These are phyloP conservation scores for Beris morrisii DNA, from an alignment of 2,888 invertebrate species.

Conservation along the genomic window DNA sequence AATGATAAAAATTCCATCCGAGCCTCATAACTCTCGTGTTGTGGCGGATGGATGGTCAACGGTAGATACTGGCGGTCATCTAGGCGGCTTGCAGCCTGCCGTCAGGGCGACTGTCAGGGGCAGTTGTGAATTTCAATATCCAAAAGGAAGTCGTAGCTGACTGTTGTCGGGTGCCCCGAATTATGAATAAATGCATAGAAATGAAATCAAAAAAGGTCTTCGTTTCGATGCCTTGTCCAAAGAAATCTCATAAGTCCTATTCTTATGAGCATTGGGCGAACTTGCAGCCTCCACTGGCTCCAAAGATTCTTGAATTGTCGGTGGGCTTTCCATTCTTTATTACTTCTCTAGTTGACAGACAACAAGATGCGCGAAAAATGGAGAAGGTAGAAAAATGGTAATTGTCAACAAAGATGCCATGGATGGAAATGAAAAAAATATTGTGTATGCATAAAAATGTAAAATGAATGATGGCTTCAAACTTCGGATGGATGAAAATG, in stretches of 20 bases:
- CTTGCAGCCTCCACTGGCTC: not conserved
- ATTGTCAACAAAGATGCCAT: conserved; percentile 1
- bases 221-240: conserved; percentile 12
- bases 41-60: conserved; percentile 24
- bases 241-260: not conserved
- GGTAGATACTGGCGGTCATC: conserved; percentile 7
- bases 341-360: not conserved
- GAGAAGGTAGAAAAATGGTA: not conserved
- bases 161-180: conserved; percentile 31
- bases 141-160: not conserved
- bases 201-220: conserved; percentile 32
- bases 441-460: conserved; percentile 12
- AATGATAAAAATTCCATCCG: conserved; percentile 39
- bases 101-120: conserved; percentile 10
- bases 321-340: conserved; percentile 11
- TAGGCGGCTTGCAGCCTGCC: conserved; percentile 23
- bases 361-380: conserved; percentile 2
- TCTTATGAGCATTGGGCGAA: not conserved
- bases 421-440: conserved; percentile 15
- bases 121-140: conserved; percentile 3
- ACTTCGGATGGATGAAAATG: not conserved
- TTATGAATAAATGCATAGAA: conserved; percentile 38
- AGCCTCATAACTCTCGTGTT: conserved; percentile 35
- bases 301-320: not conserved
- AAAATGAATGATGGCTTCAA: conserved; percentile 26